Base-by-base conservation (phyloP, 2,113 vertebrate species). In the Protomyctophum bolini region DNA sequence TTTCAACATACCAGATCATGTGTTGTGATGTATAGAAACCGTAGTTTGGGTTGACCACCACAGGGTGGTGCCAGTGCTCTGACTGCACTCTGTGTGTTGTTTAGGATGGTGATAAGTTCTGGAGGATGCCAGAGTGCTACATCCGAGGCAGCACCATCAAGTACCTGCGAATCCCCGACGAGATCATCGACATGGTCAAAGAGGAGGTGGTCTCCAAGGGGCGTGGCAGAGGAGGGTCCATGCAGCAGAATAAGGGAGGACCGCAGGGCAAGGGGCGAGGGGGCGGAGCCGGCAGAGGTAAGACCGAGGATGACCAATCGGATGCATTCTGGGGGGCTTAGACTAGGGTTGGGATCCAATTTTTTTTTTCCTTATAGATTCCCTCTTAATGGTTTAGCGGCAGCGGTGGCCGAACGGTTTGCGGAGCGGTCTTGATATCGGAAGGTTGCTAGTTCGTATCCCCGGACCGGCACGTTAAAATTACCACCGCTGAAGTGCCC, bases 181-280 rank as follows among this genome's bases (percentile, higher is more conserved):
- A 99, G 70, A 97, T 99, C 77, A 99, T 98, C 0, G 98, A 99
- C 87, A 99, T 99, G 97, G 98, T 99, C 82, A 98, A 98, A 76
- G 97, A 99, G 70, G 98, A 99, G 87, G 97, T 96, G 76, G 91
- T 96, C 63, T 97, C 97, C 0, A 98, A 99, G 80, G 97, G 96
- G 62, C 90, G 97, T 0, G 98, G 98, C 7, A 95, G 97, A 0
- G 98, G 97, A 0, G 97, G 97, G 0, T 96, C 97, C 0, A 91
- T 96, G 78, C 96, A 97, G 76, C 97, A 98, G 84, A 97, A 98
- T 92, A 97, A 98, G n/a, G n/a, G n/a, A n/a, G n/a, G n/a, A 79
- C 95, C 96, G 33, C 97, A 98, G 91, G 96, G 96, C 64, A 96
- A 97, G 75, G 97, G 98, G 11, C 85, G 95, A 61, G 97, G 97